These are phyloP conservation scores for Hymenochirus boettgeri DNA, from an alignment of 2,113 vertebrate species.

Conservation along the genomic window DNA sequence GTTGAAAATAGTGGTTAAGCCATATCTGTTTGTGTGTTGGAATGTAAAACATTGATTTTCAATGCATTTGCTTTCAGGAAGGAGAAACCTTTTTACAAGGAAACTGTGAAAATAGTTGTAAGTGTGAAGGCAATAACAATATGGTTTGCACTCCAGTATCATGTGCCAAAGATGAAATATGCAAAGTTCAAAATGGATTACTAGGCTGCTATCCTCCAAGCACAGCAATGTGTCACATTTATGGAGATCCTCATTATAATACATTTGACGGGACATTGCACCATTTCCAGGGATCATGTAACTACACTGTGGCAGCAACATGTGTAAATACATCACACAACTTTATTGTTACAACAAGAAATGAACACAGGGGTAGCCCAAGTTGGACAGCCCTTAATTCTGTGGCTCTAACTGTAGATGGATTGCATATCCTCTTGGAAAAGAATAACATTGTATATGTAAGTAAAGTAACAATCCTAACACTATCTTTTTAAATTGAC, in stretches of 20 bases:
- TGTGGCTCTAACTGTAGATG: slow-evolving; percentile 52
- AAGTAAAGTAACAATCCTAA: slow-evolving; percentile 54
- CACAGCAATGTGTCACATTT: slow-evolving; percentile 60
- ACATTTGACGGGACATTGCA: slow-evolving; percentile 64
- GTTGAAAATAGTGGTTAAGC: background rate
- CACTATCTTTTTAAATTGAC: too few relatives aligned
- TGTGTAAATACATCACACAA: slow-evolving; percentile 53
- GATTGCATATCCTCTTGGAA: slow-evolving; percentile 53
- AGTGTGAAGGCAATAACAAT: slow-evolving; percentile 52
- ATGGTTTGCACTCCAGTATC: slow-evolving; percentile 50
- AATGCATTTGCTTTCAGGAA: slow-evolving; percentile 49
- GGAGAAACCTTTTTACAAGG: slow-evolving; percentile 51
- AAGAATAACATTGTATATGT: slow-evolving; percentile 58
- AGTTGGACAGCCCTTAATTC: slow-evolving; percentile 60
- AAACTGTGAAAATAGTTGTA: slow-evolving; percentile 57
- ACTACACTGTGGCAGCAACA: slow-evolving; percentile 63
- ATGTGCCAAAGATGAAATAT: slow-evolving; percentile 58
- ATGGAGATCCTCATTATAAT: slow-evolving; percentile 70
- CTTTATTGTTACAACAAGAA: slow-evolving; percentile 63
- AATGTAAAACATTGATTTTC: background rate
- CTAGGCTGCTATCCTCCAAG: slow-evolving; percentile 58
- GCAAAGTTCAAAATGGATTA: slow-evolving; percentile 55
- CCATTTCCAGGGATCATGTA: slow-evolving; percentile 68
- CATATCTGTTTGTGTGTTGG: background rate
- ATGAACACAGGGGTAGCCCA: slow-evolving; percentile 51